Base-by-base conservation (phyloP, 2,797 vertebrate species). In the Ateles fusciceps region DNA sequence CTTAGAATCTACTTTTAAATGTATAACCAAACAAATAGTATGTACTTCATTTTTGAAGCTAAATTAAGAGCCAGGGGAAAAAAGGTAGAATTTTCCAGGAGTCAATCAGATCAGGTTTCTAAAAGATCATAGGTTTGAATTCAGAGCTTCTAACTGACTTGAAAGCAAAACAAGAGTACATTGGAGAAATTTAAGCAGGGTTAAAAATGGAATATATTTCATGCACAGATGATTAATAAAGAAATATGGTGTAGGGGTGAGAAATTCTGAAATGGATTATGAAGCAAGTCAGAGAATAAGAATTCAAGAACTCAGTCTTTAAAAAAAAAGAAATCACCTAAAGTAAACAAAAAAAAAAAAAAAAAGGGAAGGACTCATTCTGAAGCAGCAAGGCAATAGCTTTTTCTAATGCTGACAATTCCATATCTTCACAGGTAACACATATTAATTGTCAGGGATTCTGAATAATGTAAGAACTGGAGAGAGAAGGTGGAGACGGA, bases 201-300 rank as follows among this genome's bases (percentile, higher is more conserved):
- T 94, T 96, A 95, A 98, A 97, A 39, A 95, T 83, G 92, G 95
- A 96, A 90, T 97, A 91, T 97, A 91, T 97, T 98, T 97, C 95
- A 98, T 91, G 81, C 88, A 97, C 46, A 97, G 93, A 98, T 97
- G 96, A 98, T 98, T 97, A 97, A 97, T 97, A 97, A 98, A 96
- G 91, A 98, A 98, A 96, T 21, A 96, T 95, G 95, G 93, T 97
- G 98, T 57, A 98, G 95, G 96, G 96, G 85, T 96, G 98, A 97
- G 97, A 78, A 97, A 96, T 94, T 97, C 92, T 92, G 91, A 97
- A 97, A 95, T 33, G 4, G 68, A 96, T 95, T 98, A 89, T 96
- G 93, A 98, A 98, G 98, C 97, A 97, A 94, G 78, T 94, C 59
- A 96, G 0, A 97, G 91, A 98, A 97, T 97, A 96, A 59, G 94